These are phyloP conservation scores for Mesopsocus fuscifrons DNA, from an alignment of 2,888 invertebrate genomes.

Conservation along the genomic window DNA sequence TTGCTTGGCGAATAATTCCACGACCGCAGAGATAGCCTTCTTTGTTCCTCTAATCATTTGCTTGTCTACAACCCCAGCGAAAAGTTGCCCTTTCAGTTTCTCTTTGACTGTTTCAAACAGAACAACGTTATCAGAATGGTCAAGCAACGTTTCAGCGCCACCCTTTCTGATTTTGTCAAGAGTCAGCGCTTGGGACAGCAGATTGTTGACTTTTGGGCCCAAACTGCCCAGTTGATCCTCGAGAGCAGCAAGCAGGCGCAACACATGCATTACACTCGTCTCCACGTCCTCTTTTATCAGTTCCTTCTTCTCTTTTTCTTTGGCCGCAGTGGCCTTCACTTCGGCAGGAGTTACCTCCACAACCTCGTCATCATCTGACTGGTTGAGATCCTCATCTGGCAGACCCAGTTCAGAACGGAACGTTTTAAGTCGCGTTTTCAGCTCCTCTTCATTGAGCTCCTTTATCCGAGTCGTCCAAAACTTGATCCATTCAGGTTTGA, in stretches of 20 bases:
- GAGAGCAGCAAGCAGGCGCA: slow-evolving; percentile 57
- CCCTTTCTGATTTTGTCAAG: slow-evolving; percentile 43
- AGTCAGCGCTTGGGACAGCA: slow-evolving; percentile 56
- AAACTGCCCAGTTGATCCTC: slow-evolving; percentile 71
- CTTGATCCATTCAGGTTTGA: slow-evolving; percentile 74
- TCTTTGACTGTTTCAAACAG: slow-evolving; percentile 72
- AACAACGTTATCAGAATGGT: slow-evolving; percentile 46
- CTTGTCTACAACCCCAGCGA: slow-evolving; percentile 44
- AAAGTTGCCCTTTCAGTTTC: slow-evolving; percentile 58
- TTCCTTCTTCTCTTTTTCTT: not conserved
- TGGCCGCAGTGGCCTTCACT: slow-evolving; percentile 18
- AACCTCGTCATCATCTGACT: slow-evolving; percentile 9
- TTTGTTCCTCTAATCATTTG: slow-evolving; percentile 50
- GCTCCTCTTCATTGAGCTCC: slow-evolving; percentile 50
- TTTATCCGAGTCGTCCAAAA: slow-evolving; percentile 72
- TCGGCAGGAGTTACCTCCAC: slow-evolving; percentile 16
- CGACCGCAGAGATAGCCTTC: slow-evolving; percentile 54
- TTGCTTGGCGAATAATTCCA: slow-evolving; percentile 30
- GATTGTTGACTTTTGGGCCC: slow-evolving; percentile 56
- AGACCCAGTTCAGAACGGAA: slow-evolving; percentile 40
- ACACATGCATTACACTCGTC: slow-evolving; percentile 35
- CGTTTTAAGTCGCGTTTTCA: slow-evolving; percentile 44
- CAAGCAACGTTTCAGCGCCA: slow-evolving; percentile 46
- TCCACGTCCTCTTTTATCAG: slow-evolving; percentile 21
- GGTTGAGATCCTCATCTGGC: slow-evolving; percentile 23